A percentile compares a stretch with the other conserved stretches of the same genome.
Evolutionary conservation across 2,797 vertebrate species (phyloP).

Genomic region (Coendou prehensilis): DNA sequence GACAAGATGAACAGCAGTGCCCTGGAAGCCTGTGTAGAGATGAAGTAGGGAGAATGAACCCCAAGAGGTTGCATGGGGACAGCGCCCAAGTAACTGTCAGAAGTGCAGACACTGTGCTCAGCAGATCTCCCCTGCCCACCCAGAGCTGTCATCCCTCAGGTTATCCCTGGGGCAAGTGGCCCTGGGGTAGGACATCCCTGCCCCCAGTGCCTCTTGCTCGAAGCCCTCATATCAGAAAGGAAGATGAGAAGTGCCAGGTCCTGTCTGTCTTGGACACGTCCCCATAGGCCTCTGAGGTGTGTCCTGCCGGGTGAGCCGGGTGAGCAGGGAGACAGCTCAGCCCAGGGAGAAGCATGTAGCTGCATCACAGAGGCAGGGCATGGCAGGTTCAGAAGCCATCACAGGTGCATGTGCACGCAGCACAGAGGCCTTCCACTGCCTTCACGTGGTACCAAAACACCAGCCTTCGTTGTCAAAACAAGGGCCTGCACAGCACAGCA

Average conservation of each 20-base stretch:
- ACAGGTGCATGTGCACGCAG: rapidly evolving
- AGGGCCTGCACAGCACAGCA: background rate
- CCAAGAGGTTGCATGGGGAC: background rate
- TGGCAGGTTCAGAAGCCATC: background rate
- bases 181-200: background rate
- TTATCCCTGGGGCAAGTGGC: rapidly evolving
- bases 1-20: conserved; percentile 58
- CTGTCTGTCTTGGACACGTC: background rate
- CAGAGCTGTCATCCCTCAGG: background rate
- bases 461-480: background rate
- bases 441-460: background rate
- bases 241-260: rapidly evolving
- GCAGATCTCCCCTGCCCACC: background rate
- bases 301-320: rapidly evolving
- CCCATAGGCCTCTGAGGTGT: rapidly evolving
- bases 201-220: background rate
- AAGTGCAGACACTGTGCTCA: background rate
- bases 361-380: too few species aligned
- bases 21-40: conserved; percentile 47
- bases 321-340: rapidly evolving
- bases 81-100: background rate
- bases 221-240: background rate
- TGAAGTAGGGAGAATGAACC: conserved; percentile 20
- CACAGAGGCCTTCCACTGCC: background rate
- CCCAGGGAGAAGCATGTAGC: background rate